Evolutionary conservation across 2,113 vertebrate species (phyloP).

Genomic region (Nerophis lumbriciformis): DNA sequence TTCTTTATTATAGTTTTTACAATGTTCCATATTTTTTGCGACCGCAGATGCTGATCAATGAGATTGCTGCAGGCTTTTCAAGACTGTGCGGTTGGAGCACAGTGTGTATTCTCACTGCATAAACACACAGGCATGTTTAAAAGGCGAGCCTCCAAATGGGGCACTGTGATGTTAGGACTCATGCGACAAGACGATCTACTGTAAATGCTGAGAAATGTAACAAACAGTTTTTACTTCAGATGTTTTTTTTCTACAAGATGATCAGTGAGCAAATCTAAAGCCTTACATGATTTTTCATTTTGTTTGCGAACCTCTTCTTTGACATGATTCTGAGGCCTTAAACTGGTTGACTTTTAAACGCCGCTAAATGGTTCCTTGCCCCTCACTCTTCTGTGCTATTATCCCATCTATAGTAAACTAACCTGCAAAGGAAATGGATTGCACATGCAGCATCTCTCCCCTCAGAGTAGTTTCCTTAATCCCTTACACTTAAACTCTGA

Average conservation of each 20-base stretch:
- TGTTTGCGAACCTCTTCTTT: neutral
- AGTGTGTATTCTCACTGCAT: conserved; percentile 18
- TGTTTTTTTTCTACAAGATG: neutral
- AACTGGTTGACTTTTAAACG: neutral
- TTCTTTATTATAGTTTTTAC: too few species aligned
- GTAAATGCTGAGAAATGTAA: neutral
- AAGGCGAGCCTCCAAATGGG: conserved; percentile 23
- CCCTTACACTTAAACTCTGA: conserved; percentile 38
- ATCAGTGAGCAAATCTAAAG: neutral
- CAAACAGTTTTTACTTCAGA: neutral
- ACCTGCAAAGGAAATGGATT: conserved; percentile 27
- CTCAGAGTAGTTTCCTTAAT: conserved; percentile 43
- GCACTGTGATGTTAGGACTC: conserved; percentile 8
- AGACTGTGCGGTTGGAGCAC: too few species aligned
- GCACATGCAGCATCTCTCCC: conserved; percentile 35
- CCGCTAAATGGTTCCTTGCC: neutral
- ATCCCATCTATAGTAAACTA: conserved; percentile 25
- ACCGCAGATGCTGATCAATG: too few species aligned
- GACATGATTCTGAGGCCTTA: neutral
- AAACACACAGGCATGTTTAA: conserved; percentile 24
- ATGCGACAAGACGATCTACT: neutral
- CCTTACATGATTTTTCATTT: neutral
- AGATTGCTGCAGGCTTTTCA: too few species aligned
- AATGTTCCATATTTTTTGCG: too few species aligned
- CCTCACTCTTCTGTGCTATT: neutral